Evolutionary conservation across 2,888 invertebrate species (phyloP).

Genomic region (Rhagonycha lutea): DNA sequence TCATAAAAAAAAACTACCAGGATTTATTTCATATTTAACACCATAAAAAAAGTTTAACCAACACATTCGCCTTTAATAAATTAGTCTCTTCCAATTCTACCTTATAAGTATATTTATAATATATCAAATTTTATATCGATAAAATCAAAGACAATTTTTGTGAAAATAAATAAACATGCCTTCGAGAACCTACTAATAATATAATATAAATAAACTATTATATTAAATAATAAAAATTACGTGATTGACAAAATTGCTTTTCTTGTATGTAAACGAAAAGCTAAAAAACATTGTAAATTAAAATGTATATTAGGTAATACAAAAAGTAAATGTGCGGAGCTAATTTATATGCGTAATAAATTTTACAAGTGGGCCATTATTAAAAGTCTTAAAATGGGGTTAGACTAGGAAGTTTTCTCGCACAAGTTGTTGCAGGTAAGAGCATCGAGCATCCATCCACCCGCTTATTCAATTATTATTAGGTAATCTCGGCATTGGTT

Average conservation of each 20-base stretch:
- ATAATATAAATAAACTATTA: too few species aligned
- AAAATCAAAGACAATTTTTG: background rate
- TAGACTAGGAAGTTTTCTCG: background rate
- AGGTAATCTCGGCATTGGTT: background rate
- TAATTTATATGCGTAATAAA: background rate
- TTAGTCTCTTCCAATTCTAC: background rate
- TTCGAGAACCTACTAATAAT: too few species aligned
- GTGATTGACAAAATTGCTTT: background rate
- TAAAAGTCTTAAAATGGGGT: background rate
- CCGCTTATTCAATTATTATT: background rate
- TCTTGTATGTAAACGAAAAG: background rate
- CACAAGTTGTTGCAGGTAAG: background rate
- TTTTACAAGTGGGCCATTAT: background rate
- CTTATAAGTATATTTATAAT: background rate
- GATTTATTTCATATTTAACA: conserved; percentile 13
- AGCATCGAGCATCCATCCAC: background rate
- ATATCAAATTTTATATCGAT: background rate
- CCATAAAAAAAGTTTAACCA: conserved; percentile 9
- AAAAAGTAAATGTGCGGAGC: background rate
- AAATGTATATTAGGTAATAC: background rate
- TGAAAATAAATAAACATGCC: background rate
- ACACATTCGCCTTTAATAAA: conserved; percentile 4
- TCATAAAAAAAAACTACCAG: conserved; percentile 4
- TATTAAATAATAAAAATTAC: too few species aligned
- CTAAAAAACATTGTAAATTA: background rate